Percentiles rank a stretch among this genome's conserved stretches.
Evolutionary conservation across 2,113 vertebrate genomes (phyloP).

Genomic region (Anas platyrhynchos): DNA sequence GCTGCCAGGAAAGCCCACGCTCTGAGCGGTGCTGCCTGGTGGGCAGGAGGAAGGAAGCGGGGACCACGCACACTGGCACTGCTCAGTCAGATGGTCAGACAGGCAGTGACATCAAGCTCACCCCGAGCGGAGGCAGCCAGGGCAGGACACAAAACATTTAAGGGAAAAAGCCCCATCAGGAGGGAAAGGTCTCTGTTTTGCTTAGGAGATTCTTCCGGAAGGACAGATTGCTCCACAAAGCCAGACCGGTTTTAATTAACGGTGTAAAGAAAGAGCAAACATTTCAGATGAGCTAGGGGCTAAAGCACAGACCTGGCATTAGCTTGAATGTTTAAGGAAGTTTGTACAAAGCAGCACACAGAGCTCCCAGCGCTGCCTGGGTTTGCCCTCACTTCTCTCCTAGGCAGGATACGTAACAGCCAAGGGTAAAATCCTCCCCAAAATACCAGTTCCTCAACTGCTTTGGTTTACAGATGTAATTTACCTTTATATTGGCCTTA

Average conservation of each 20-base stretch:
- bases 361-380: not conserved
- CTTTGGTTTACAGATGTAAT: not conserved
- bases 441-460: not conserved
- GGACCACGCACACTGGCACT: no score
- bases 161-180: no score
- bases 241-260: not conserved
- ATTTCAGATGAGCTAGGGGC: not conserved
- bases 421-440: not conserved
- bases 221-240: not conserved
- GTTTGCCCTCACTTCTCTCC: not conserved
- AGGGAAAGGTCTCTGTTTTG: not conserved
- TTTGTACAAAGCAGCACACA: not conserved
- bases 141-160: not conserved
- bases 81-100: not conserved
- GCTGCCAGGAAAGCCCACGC: not conserved
- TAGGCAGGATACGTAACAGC: not conserved
- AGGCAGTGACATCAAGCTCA: not conserved
- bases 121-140: not conserved
- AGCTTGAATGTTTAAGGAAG: not conserved
- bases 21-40: rapidly evolving
- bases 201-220: not conserved
- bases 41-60: not conserved
- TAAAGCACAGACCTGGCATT: not conserved
- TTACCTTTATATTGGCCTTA: not conserved
- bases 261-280: not conserved